Base-by-base conservation (phyloP, 1,140 invertebrate species). In the Zaprionus ghesquierei region DNA sequence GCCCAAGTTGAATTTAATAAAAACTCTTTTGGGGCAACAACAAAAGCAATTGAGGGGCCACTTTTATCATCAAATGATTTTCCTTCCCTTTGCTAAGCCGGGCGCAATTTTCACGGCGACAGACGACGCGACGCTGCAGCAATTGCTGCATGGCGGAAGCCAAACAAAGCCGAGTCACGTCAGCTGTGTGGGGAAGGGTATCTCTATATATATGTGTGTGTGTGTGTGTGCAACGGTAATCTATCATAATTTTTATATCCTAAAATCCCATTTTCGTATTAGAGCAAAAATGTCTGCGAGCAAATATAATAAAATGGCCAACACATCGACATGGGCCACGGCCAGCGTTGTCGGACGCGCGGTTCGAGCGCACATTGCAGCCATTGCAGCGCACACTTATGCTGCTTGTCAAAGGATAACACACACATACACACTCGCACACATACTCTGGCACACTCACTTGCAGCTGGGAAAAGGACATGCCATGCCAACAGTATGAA, bases 201-300 rank as follows among this genome's bases (percentile, higher is more conserved):
- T 60, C 23, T 49, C 33, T 55, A 33, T 22, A 33, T 50, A 20
- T 71, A 22, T 58, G 49, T 29, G 10, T 46, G 29, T 59, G 20
- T n/a, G 29, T 22, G 10, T 25, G 41, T 31, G 69, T 77, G 80
- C 76, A 77, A 63, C 84, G 77, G 89, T 91, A 91, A 91, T 91
- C 89, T 90, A 91, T 91, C 89, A 91, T 91, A 91, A 91, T 91
- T 91, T 91, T 90, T 90, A 91, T 91, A 91, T 91, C 89, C 89
- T 89, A 89, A 89, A 90, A 91, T 90, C 89, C 89, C 79, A 91
- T 91, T 91, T 91, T 90, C 76, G 79, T 89, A 89, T 90, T 90
- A 90, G 79, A 77, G 85, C 75, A 87, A 90, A 87, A 91, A 91
- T 89, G 89, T 90, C 89, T 86, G 79, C 79, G 63, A 87, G 82